Percentiles rank a stretch among this genome's conserved stretches.
These are phyloP conservation scores for Caenorhabditis japonica DNA, from an alignment of 2,888 invertebrate species.

Conservation along the genomic window DNA sequence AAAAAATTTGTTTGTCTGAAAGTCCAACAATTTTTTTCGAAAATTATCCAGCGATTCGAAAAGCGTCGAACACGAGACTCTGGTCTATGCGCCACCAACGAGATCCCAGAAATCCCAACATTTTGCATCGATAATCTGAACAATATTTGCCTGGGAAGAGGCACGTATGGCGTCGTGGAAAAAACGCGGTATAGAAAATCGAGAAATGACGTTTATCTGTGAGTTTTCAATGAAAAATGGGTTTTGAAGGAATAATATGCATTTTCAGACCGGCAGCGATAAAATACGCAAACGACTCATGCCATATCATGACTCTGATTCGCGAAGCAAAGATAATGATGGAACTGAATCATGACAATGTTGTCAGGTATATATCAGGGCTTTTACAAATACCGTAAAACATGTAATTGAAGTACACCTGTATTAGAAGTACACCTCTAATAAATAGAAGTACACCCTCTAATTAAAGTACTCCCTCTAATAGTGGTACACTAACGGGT, in stretches of 20 bases:
- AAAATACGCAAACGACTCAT: conserved; percentile 36
- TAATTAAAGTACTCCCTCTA: no score
- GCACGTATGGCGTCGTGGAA: conserved; percentile 57
- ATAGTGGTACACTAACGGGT: no score
- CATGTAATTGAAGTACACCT: no score
- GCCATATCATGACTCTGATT: conserved; percentile 27
- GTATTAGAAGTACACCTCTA: no score
- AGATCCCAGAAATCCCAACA: conserved; percentile 30
- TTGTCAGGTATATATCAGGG: no score
- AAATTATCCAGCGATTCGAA: no score
- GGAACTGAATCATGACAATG: conserved; percentile 31
- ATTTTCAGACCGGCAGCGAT: conserved; percentile 13
- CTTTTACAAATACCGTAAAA: no score
- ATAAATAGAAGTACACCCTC: no score
- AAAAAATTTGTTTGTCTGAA: no score
- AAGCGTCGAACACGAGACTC: conserved; percentile 34
- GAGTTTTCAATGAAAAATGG: conserved; percentile 2
- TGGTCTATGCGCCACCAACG: conserved; percentile 29
- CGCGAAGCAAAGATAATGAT: conserved; percentile 57
- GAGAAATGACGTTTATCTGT: conserved; percentile 23
- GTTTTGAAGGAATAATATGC: no score
- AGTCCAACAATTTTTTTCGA: no score
- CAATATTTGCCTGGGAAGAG: conserved; percentile 46
- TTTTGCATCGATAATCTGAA: conserved; percentile 44
- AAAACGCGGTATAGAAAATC: conserved; percentile 47